Conservation (phyloP, 2,888 invertebrate genomes). For the Stenoptilia bipunctidactyla region DNA sequence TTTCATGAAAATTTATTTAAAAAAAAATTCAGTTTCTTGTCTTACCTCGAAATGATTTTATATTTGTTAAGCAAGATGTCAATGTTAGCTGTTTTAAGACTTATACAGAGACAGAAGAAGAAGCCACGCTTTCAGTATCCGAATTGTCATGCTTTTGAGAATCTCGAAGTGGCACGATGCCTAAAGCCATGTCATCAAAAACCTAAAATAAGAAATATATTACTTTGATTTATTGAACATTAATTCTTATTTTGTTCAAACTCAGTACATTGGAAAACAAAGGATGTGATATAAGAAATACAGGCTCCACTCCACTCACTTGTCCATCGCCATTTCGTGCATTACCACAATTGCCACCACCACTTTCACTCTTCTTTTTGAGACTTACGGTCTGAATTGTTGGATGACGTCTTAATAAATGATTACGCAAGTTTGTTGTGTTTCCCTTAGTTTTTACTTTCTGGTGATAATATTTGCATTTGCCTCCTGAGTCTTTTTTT, state of each 20-base stretch:
- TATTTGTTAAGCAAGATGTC: conserved; percentile 14
- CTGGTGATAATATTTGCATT: conserved; percentile 17
- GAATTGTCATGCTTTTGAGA: conserved; percentile 13
- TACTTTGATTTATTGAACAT: conserved; percentile 5
- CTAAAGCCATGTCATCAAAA: neutral
- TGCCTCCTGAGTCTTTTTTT: conserved; percentile 15
- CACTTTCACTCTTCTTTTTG: conserved; percentile 16
- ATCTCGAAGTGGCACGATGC: conserved; percentile 12
- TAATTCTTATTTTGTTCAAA: conserved; percentile 9
- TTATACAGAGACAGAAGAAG: conserved; percentile 14
- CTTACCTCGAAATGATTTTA: conserved; percentile 15
- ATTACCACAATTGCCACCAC: conserved; percentile 17
- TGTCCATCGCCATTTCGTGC: conserved; percentile 15
- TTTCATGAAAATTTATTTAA: neutral
- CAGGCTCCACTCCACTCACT: conserved; percentile 8
- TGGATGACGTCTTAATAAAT: conserved; percentile 19
- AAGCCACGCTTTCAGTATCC: conserved; percentile 16
- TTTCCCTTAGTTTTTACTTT: conserved; percentile 18
- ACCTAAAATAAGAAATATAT: too few species aligned
- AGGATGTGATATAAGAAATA: conserved; percentile 9
- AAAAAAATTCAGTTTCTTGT: conserved; percentile 9
- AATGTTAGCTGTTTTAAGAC: conserved; percentile 12
- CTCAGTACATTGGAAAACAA: conserved; percentile 10
- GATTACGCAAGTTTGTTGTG: conserved; percentile 19
- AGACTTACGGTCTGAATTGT: conserved; percentile 16